These are phyloP conservation scores for Thaumetopoea pityocampa DNA, from an alignment of 1,140 invertebrate species.

Conservation along the genomic window DNA sequence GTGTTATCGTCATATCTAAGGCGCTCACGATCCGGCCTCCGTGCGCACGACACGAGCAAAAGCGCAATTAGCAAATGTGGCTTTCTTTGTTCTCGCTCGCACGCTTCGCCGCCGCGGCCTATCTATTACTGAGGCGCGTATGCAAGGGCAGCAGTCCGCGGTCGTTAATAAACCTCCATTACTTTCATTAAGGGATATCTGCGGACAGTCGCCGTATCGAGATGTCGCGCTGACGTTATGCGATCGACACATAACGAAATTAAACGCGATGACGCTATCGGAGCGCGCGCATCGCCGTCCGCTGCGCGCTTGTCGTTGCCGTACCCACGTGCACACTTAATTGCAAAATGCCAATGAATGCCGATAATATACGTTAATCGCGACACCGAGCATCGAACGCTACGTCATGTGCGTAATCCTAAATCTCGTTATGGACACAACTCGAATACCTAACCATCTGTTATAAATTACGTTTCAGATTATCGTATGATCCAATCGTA, in stretches of 20 bases:
- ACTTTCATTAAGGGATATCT: conserved; percentile 73
- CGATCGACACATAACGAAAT: conserved; percentile 68
- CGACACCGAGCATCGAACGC: conserved; percentile 35
- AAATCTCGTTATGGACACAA: conserved; percentile 72
- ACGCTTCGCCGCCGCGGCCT: conserved; percentile 59
- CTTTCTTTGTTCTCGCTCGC: conserved; percentile 72
- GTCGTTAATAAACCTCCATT: conserved; percentile 73
- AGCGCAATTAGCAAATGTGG: conserved; percentile 74
- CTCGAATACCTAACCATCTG: conserved; percentile 68
- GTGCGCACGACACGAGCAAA: conserved; percentile 72
- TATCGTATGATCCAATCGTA: conserved; percentile 76
- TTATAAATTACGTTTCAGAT: conserved; percentile 73
- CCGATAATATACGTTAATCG: conserved; percentile 68
- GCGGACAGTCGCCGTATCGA: conserved; percentile 62
- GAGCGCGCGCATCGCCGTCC: conserved; percentile 50
- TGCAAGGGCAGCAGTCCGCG: conserved; percentile 50
- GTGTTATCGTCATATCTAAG: conserved; percentile 74
- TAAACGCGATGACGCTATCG: conserved; percentile 69
- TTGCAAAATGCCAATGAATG: conserved; percentile 66
- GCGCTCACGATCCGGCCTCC: conserved; percentile 70
- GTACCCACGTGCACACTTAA: conserved; percentile 54
- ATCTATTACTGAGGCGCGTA: conserved; percentile 59
- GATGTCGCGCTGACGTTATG: conserved; percentile 56
- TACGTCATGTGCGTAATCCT: conserved; percentile 61
- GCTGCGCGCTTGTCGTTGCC: conserved; percentile 25